phyloP scores from a whole-genome alignment of 2,797 vertebrate genomes.

The Rhabdophis nuchalis region DNA sequence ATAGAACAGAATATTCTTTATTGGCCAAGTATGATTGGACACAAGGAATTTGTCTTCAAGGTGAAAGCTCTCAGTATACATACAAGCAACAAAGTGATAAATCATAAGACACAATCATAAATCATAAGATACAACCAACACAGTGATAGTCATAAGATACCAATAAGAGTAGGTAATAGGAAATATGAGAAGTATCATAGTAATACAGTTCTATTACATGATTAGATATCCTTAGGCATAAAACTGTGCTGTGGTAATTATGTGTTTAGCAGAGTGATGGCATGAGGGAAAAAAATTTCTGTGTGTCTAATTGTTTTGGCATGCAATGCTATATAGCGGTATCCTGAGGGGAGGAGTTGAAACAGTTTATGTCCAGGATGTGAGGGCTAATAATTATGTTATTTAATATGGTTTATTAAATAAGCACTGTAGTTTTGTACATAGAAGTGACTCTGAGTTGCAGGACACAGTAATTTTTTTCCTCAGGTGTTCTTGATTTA shows the following conservation, averaged over 20 bases:
- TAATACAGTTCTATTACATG: background rate
- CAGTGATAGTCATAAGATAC: background rate
- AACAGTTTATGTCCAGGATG: background rate
- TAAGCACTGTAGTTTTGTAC: background rate
- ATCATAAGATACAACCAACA: background rate
- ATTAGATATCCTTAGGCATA: background rate
- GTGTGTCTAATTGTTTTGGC: background rate
- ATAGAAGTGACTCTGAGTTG: background rate
- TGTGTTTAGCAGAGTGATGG: background rate
- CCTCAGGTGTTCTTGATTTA: background rate
- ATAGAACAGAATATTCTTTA: background rate
- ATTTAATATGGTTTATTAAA: background rate
- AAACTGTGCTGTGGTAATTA: background rate
- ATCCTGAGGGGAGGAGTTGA: background rate
- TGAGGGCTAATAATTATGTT: background rate
- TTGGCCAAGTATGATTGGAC: background rate
- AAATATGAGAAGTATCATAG: background rate
- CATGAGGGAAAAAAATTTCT: background rate
- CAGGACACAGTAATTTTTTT: background rate
- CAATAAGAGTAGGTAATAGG: background rate
- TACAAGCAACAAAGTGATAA: background rate
- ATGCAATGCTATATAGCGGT: background rate
- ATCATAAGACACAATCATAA: background rate
- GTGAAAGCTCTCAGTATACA: background rate
- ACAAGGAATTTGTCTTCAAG: background rate